Evolutionary conservation across 2,888 invertebrate genomes (phyloP).

Genomic region (Theristus sp.): DNA sequence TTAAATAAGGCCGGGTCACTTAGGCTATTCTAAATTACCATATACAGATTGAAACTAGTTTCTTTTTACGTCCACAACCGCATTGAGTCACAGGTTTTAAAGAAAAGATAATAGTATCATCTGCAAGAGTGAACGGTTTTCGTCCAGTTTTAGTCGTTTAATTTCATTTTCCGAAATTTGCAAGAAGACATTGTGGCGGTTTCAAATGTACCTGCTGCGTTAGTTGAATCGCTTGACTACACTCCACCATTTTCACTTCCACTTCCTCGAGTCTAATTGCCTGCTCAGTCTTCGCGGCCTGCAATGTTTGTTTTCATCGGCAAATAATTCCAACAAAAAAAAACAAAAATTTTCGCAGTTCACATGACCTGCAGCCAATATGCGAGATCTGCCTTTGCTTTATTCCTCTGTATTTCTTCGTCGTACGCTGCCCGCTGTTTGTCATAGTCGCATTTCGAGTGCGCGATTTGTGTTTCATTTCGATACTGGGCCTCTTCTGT

Average conservation of each 20-base stretch:
- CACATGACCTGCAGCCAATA: conserved; percentile 31
- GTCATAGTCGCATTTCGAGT: conserved; percentile 86
- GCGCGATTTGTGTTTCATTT: conserved; percentile 91
- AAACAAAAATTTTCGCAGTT: conserved; percentile 11
- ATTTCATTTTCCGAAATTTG: too few relatives aligned
- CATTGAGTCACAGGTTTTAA: too few relatives aligned
- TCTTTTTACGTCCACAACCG: too few relatives aligned
- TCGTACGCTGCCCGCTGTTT: conserved; percentile 91
- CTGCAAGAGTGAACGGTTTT: too few relatives aligned
- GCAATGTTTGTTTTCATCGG: conserved; percentile 25
- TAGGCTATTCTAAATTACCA: too few relatives aligned
- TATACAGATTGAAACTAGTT: too few relatives aligned
- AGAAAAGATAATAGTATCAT: too few relatives aligned
- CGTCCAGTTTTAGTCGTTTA: too few relatives aligned
- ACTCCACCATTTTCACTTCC: conserved; percentile 64
- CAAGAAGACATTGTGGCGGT: too few relatives aligned
- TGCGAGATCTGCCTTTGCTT: conserved; percentile 35
- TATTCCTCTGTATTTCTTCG: conserved; percentile 82
- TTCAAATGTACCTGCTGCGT: conserved; percentile 49
- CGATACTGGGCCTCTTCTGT: conserved; percentile 77
- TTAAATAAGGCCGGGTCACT: too few relatives aligned
- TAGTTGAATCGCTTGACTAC: conserved; percentile 75
- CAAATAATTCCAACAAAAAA: background rate
- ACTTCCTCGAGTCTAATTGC: conserved; percentile 88
- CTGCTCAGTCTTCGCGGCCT: conserved; percentile 86